These are phyloP conservation scores for Cherax destructor DNA, from an alignment of 1,140 invertebrate species.

Conservation along the genomic window DNA sequence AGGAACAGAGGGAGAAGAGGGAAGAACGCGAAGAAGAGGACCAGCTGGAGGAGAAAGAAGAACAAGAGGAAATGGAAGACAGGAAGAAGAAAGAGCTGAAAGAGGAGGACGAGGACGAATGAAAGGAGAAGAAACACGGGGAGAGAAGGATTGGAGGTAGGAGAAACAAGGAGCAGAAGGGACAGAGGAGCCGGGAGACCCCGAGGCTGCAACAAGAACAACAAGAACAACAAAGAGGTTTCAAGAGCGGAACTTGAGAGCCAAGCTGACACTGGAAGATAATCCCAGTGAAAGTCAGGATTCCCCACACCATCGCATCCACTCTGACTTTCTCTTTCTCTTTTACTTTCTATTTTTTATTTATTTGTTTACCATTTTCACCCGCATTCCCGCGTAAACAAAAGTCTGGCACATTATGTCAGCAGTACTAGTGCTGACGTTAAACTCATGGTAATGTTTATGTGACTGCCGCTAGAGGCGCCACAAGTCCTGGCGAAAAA, in stretches of 20 bases:
- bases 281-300: not conserved
- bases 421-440: not conserved
- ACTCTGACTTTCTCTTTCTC: not conserved
- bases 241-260: not conserved
- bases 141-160: not conserved
- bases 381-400: not conserved
- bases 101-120: not conserved
- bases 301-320: not conserved
- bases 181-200: not conserved
- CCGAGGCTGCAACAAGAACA: not conserved
- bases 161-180: not conserved
- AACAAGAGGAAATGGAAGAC: too few species aligned
- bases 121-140: too few species aligned
- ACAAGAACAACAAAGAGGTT: not conserved
- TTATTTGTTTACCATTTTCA: not conserved
- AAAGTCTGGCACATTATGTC: not conserved
- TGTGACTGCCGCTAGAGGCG: not conserved
- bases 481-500: not conserved
- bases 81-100: not conserved
- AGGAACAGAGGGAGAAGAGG: too few species aligned
- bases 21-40: not conserved
- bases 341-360: not conserved
- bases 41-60: not conserved
- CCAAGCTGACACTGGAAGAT: slow-evolving; percentile 6
- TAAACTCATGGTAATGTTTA: not conserved